Conservation (phyloP, 2,888 invertebrate genomes). For the Standfussiana lucernea region DNA sequence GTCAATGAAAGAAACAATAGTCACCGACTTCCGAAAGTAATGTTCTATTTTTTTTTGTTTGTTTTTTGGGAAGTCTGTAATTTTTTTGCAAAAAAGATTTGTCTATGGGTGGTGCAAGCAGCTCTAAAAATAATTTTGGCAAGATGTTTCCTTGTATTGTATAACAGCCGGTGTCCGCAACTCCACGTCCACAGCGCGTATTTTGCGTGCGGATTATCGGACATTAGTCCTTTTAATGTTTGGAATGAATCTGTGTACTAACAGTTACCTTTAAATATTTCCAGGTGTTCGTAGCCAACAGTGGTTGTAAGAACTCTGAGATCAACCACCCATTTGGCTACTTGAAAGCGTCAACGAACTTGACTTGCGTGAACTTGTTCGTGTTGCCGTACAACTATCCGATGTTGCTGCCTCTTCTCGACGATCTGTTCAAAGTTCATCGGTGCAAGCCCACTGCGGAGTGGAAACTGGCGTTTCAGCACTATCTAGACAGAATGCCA, state of each 20-base stretch:
- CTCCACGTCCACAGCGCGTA: too few species aligned
- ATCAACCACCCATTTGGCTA: conserved; percentile 99
- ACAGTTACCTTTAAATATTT: conserved; percentile 64
- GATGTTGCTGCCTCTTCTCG: conserved; percentile 96
- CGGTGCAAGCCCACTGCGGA: conserved; percentile 97
- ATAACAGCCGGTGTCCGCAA: too few species aligned
- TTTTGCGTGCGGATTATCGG: too few species aligned
- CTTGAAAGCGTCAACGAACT: conserved; percentile 97
- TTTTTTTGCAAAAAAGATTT: too few species aligned
- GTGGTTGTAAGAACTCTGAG: conserved; percentile 95
- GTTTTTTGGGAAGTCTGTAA: too few species aligned
- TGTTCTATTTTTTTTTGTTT: too few species aligned
- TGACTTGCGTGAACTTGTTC: conserved; percentile 98
- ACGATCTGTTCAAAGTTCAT: conserved; percentile 98
- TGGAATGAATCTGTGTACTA: not conserved
- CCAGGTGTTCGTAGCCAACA: conserved; percentile 97
- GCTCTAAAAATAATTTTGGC: too few species aligned
- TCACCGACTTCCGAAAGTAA: too few species aligned
- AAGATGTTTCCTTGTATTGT: too few species aligned
- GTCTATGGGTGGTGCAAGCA: too few species aligned
- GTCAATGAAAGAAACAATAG: too few species aligned
- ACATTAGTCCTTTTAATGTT: too few species aligned
- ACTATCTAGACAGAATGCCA: conserved; percentile 98
- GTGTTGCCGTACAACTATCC: conserved; percentile 99
- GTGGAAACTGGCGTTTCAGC: conserved; percentile 98